Conservation (phyloP, 1,140 invertebrate genomes). For the Pemphigus obesinymphae region DNA sequence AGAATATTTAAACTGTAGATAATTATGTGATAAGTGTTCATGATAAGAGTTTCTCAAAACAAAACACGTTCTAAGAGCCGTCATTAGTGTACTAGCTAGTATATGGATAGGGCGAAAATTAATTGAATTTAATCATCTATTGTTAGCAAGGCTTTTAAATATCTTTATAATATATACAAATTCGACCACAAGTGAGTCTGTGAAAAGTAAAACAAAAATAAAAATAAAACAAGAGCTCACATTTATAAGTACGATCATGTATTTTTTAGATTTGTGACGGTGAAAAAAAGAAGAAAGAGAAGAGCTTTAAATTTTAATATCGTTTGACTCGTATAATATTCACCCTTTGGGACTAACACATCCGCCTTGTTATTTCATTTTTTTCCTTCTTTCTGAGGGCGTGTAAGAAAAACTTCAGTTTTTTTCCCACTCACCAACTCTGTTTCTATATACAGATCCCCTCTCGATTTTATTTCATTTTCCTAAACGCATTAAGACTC, state of each 20-base stretch:
- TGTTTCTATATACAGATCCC: neutral
- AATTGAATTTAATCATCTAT: neutral
- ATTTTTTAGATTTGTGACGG: constrained; percentile 7
- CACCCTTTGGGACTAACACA: constrained; percentile 22
- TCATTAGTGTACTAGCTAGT: neutral
- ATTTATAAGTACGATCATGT: constrained; percentile 7
- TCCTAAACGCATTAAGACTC: constrained; percentile 36
- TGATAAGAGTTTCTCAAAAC: neutral
- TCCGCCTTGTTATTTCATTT: constrained; percentile 26
- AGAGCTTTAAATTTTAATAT: constrained; percentile 38
- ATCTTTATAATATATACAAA: neutral
- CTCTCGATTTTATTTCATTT: constrained; percentile 38
- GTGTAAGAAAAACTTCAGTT: constrained; percentile 34
- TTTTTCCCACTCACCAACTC: constrained; percentile 7
- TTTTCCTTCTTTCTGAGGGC: neutral
- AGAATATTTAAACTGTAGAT: neutral
- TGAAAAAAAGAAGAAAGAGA: neutral
- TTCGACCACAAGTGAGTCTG: neutral
- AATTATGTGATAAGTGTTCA: no score
- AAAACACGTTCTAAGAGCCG: neutral
- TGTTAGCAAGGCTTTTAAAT: neutral
- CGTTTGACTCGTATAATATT: constrained; percentile 38
- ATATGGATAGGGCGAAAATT: neutral
- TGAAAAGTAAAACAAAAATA: neutral
- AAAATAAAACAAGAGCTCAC: neutral